These are phyloP conservation scores for Anthopleura sola DNA, from an alignment of 64 coral and sea anemone species.

Conservation along the genomic window DNA sequence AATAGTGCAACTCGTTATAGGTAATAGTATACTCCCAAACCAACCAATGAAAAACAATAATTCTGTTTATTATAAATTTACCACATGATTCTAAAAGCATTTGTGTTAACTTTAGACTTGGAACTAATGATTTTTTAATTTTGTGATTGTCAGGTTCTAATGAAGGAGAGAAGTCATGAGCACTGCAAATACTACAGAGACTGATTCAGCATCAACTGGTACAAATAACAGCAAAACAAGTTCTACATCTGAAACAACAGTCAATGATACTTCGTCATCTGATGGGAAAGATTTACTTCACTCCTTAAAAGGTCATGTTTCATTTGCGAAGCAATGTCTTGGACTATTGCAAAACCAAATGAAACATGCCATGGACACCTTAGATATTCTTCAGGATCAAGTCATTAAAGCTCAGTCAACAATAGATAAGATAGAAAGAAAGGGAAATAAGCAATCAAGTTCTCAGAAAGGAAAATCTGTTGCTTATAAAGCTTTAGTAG, in stretches of 20 bases:
- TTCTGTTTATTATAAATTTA: too few species aligned
- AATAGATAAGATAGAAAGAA: slow-evolving; percentile 36
- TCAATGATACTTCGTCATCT: slow-evolving; percentile 11
- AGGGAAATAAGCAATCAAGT: background rate
- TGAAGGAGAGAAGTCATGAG: slow-evolving; percentile 19
- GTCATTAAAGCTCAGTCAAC: slow-evolving; percentile 55
- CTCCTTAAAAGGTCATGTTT: slow-evolving; percentile 47
- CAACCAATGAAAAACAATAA: background rate
- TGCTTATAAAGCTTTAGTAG: background rate
- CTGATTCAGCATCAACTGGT: slow-evolving; percentile 9
- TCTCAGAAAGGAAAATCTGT: background rate
- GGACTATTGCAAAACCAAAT: slow-evolving; percentile 60
- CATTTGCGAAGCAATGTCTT: slow-evolving; percentile 63
- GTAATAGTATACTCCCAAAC: background rate
- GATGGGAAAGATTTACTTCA: slow-evolving; percentile 14
- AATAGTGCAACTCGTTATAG: too few species aligned
- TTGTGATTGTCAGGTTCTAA: background rate
- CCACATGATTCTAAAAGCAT: background rate
- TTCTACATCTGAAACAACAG: background rate
- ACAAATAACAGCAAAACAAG: background rate
- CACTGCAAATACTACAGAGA: background rate
- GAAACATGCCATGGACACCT: slow-evolving; percentile 66
- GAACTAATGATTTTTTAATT: background rate
- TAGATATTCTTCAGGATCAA: slow-evolving; percentile 62
- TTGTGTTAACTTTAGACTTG: background rate